Conservation (phyloP, 2,113 vertebrate genomes). For the Onychostoma macrolepis region DNA sequence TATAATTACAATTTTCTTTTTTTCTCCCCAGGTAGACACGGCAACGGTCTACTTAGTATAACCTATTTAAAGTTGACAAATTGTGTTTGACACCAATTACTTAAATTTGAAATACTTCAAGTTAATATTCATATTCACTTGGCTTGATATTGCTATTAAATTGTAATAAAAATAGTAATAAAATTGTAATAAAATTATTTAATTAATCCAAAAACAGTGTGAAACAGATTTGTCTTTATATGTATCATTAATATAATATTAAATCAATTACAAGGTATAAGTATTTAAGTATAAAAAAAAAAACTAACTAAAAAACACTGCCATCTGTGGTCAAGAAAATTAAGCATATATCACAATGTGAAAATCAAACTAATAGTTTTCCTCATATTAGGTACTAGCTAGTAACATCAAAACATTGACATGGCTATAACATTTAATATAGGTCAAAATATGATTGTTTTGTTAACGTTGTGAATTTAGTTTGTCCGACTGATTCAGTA, state of each 20-base stretch:
- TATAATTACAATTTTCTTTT: background rate
- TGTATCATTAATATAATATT: no score
- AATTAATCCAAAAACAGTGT: no score
- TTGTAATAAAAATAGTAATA: background rate
- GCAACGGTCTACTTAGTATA: background rate
- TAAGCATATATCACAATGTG: no score
- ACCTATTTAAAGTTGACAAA: background rate
- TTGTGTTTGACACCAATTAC: background rate
- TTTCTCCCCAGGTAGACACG: background rate
- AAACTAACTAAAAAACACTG: no score
- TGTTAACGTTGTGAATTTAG: background rate
- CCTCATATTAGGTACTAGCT: background rate
- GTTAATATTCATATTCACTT: background rate
- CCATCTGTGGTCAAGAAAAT: no score
- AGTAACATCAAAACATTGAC: background rate
- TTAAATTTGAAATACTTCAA: background rate
- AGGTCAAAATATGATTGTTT: background rate
- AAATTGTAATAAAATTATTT: background rate
- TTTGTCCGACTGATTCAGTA: background rate
- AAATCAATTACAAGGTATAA: no score
- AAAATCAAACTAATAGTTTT: background rate
- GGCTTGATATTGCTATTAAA: background rate
- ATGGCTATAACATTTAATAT: background rate
- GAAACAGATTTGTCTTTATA: no score
- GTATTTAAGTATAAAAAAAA: no score